Conservation (phyloP, 1,140 invertebrate genomes). For the Zeugodacus cucurbitae region DNA sequence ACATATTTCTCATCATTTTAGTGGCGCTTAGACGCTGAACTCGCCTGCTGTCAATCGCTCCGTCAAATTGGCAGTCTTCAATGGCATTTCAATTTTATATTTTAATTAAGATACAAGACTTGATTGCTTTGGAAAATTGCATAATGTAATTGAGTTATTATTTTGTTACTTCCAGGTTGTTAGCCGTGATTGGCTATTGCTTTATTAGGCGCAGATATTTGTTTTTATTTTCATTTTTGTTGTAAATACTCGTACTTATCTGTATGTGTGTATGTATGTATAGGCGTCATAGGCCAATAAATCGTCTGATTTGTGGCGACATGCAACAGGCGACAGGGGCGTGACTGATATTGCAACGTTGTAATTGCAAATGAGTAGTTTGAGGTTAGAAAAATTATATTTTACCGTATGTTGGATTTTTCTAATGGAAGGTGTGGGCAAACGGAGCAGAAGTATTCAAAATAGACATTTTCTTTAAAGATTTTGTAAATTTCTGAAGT, state of each 20-base stretch:
- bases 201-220: background rate
- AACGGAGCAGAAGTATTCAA: no score
- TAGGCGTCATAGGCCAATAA: constrained; percentile 30
- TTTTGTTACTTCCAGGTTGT: constrained; percentile 36
- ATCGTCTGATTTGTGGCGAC: constrained; percentile 9
- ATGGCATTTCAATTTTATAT: constrained; percentile 37
- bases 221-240: background rate
- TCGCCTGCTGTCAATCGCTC: background rate
- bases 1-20: background rate
- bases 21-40: background rate
- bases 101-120: constrained; percentile 37
- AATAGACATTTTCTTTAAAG: no score
- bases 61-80: constrained; percentile 32
- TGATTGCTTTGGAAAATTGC: constrained; percentile 28
- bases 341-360: background rate
- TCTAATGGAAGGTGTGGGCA: no score
- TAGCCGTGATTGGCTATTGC: background rate
- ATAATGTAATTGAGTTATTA: constrained; percentile 38
- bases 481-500: no score
- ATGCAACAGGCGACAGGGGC: background rate
- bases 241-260: background rate
- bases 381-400: background rate
- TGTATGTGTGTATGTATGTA: background rate
- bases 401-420: no score
- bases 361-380: constrained; percentile 11